These are phyloP conservation scores for Hylia prasina DNA, from an alignment of 2,113 vertebrate species.

Conservation along the genomic window DNA sequence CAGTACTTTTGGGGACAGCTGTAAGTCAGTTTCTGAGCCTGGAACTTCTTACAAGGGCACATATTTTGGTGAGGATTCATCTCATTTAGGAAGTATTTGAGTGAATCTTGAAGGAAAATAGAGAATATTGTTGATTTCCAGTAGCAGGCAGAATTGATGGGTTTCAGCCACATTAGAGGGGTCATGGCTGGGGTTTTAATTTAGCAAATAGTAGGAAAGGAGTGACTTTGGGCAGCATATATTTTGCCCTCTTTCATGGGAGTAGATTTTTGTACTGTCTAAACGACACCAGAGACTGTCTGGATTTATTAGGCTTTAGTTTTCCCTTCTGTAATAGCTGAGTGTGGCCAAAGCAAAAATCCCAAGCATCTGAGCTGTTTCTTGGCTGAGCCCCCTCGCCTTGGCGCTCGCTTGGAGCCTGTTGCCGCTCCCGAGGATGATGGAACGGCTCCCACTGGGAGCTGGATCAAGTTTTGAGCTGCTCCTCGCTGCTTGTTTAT, in stretches of 20 bases:
- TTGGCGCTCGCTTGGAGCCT: background rate
- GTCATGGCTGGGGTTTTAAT: background rate
- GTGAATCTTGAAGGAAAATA: background rate
- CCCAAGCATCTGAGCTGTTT: background rate
- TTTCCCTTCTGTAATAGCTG: background rate
- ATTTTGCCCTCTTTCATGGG: background rate
- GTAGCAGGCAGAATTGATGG: background rate
- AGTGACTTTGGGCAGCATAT: background rate
- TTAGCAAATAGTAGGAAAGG: background rate
- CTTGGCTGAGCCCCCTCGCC: background rate
- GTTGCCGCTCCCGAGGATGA: slow-evolving; percentile 15
- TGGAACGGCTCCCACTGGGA: slow-evolving; percentile 48
- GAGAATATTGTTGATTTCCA: background rate
- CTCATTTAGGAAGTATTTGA: background rate
- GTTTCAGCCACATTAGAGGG: background rate
- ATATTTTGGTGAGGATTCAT: background rate
- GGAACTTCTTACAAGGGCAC: background rate
- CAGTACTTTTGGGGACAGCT: background rate
- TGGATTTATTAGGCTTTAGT: background rate
- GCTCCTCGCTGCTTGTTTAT: background rate
- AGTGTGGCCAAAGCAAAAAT: background rate
- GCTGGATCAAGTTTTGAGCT: slow-evolving; percentile 40
- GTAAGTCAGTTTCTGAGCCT: background rate
- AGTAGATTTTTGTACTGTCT: background rate
- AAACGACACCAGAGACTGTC: background rate